These are phyloP conservation scores for Sebastolobus alascanus DNA, from an alignment of 2,797 vertebrate species.

Conservation along the genomic window DNA sequence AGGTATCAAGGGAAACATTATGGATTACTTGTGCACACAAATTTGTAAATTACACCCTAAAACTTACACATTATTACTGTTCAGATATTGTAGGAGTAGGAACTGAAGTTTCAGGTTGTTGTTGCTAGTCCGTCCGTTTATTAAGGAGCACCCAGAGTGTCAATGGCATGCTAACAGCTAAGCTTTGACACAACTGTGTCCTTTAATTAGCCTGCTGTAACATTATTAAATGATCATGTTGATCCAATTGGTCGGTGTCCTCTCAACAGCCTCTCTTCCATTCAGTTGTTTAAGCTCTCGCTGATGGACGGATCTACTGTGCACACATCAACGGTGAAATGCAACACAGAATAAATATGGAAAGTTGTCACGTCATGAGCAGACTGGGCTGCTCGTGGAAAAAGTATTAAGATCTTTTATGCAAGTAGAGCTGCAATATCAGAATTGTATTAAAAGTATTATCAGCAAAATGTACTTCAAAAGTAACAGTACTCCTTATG, in stretches of 20 bases:
- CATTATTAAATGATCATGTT: neutral
- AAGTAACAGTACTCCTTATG: neutral
- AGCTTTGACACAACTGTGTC: neutral
- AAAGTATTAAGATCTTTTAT: neutral
- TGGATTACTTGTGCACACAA: neutral
- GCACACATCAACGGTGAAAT: neutral
- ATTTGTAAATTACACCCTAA: neutral
- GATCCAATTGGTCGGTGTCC: neutral
- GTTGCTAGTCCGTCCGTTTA: neutral
- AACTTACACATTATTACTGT: neutral
- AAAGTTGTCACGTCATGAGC: neutral
- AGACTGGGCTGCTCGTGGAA: neutral
- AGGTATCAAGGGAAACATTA: neutral
- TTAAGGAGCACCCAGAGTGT: neutral
- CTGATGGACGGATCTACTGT: neutral
- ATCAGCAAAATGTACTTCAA: neutral
- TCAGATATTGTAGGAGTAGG: neutral
- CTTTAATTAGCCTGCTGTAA: conserved; percentile 10
- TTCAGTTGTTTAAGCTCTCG: neutral
- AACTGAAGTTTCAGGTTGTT: neutral
- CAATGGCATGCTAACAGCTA: neutral
- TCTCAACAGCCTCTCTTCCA: neutral
- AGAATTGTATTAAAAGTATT: neutral
- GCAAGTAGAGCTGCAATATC: neutral
- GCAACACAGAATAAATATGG: neutral